Base-by-base conservation (phyloP, 2,797 vertebrate genomes). In the Percopsis omiscomaycus region DNA sequence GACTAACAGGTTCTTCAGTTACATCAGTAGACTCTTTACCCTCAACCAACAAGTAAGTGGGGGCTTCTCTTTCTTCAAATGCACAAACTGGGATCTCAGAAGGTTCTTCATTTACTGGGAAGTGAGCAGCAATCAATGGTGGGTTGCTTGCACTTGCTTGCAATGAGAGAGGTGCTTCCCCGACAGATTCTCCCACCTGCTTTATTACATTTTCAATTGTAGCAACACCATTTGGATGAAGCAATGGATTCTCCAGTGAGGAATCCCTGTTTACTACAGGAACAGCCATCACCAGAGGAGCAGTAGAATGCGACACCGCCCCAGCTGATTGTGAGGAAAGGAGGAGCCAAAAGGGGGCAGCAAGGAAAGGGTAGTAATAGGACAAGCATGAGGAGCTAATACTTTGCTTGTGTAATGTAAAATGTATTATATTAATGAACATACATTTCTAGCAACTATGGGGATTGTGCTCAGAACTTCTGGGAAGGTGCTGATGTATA, bases 231-330 rank as follows among this genome's bases (percentile, higher is more conserved):
- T 82, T 83, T 61, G 71, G 45, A 37, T 83, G 71, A 74, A 72
- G 69, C 71, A 73, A 44, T 29, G 80, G 64, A 50, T 55, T 89
- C 73, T 86, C 81, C 70, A 80, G 16, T 66, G 75, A 52, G 47
- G 73, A 16, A 28, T 68, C 55, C 59, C 78, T 86, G 74, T 71
- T 82, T 53, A 75, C 61, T 76, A 85, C 68, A 69, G 83, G 66
- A 80, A 78, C 75, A 76, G 70, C 73, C 49, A 74, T 75, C 75
- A 78, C 79, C 71, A 77, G 76, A 71, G 83, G 54, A 53, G 79
- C 72, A 69, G 80, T 70, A 65, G 74, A 51, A 49, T 68, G 74
- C 65, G 81, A 79, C 62, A 77, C 85, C 75, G 78, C 84, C 60
- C 82, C 64, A 82, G 80, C 78, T 85, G 73, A 80, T 75, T 55